These are phyloP conservation scores for Crotalus helleri DNA, from an alignment of 2,113 vertebrate species.

Conservation along the genomic window DNA sequence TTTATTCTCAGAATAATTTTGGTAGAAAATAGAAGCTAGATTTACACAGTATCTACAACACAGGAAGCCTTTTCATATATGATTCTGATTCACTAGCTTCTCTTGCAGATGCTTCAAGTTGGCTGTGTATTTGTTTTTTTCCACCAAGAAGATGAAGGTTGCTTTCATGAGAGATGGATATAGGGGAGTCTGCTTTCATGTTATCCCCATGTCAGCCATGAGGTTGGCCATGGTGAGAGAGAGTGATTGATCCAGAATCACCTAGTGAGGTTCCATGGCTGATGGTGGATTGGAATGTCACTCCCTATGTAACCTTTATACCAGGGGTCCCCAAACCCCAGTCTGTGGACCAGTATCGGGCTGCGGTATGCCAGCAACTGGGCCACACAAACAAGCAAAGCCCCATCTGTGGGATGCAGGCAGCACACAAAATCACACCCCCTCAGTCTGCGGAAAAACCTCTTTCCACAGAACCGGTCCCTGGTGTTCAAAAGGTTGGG, in stretches of 20 bases:
- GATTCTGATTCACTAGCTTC: neutral
- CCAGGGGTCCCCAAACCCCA: neutral
- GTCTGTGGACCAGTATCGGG: no score
- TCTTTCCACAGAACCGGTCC: no score
- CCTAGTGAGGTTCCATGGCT: neutral
- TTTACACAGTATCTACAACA: neutral
- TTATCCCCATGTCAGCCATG: neutral
- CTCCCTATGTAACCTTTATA: neutral
- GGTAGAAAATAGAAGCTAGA: neutral
- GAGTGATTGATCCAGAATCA: neutral
- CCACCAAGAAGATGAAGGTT: neutral
- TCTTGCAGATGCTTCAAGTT: neutral
- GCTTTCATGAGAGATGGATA: neutral
- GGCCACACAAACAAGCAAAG: no score
- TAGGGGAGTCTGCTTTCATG: neutral
- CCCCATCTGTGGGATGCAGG: no score
- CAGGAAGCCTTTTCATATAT: neutral
- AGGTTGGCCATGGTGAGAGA: neutral
- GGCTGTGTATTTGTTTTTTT: neutral
- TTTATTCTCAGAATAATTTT: neutral
- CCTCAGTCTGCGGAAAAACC: no score
- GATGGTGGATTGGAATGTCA: neutral
- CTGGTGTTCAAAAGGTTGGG: no score
- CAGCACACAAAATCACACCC: no score
- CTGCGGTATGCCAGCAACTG: no score